Percentiles rank a stretch among this genome's conserved stretches.
phyloP scores from a whole-genome alignment of 2,888 invertebrate genomes.

The Vandiemenella viatica region DNA sequence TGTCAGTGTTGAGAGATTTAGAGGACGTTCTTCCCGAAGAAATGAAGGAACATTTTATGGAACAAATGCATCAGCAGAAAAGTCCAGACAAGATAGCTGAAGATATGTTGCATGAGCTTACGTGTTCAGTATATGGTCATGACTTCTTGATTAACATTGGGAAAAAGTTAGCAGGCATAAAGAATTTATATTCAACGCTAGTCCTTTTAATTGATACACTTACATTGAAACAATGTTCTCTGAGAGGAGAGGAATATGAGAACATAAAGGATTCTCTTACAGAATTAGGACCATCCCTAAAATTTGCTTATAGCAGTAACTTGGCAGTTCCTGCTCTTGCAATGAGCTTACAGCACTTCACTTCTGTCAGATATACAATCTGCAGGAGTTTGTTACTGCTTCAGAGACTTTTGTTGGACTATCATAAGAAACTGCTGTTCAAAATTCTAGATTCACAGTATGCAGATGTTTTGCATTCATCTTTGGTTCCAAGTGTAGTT shows the following conservation, averaged over 20 bases:
- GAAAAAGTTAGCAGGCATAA: not conserved
- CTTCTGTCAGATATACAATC: not conserved
- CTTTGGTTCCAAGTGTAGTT: not conserved
- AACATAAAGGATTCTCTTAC: not conserved
- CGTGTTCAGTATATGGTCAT: not conserved
- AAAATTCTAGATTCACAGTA: not conserved
- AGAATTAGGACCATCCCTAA: not conserved
- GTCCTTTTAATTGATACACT: not conserved
- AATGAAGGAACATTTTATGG: slow-evolving; percentile 40
- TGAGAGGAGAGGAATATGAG: not conserved
- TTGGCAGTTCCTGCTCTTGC: not conserved
- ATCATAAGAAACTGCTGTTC: not conserved
- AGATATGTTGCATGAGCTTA: slow-evolving; percentile 24
- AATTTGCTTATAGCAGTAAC: not conserved
- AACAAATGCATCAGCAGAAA: slow-evolving; percentile 38
- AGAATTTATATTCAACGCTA: not conserved
- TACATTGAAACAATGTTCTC: not conserved
- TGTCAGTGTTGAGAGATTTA: slow-evolving; percentile 37
- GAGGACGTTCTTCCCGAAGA: slow-evolving; percentile 42
- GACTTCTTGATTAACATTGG: not conserved
- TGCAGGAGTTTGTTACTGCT: not conserved
- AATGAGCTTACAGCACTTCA: not conserved
- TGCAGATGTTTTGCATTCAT: not conserved
- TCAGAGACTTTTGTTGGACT: not conserved
- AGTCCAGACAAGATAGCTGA: slow-evolving; percentile 47